Evolutionary conservation across 2,888 invertebrate genomes (phyloP).

Genomic region (Drosophila neotestacea): DNA sequence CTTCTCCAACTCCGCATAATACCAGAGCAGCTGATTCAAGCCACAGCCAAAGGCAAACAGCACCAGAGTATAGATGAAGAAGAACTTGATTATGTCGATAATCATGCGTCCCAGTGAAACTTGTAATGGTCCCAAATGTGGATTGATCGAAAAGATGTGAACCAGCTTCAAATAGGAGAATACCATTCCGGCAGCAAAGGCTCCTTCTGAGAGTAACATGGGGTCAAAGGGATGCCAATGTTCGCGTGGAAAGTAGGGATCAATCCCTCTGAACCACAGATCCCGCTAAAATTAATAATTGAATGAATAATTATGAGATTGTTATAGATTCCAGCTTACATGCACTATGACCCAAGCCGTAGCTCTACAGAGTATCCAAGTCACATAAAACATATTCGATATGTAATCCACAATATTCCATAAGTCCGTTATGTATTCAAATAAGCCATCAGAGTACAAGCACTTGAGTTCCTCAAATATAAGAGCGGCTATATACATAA

Average conservation of each 20-base stretch:
- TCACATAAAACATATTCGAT: constrained; percentile 97
- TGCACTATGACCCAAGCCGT: constrained; percentile 95
- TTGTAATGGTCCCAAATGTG: constrained; percentile 96
- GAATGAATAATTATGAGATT: background rate
- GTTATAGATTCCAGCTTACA: constrained; percentile 87
- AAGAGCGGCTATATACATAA: constrained; percentile 96
- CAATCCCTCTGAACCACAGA: constrained; percentile 88
- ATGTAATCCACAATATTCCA: constrained; percentile 99
- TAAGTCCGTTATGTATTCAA: constrained; percentile 96
- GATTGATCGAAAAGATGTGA: constrained; percentile 98
- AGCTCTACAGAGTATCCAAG: constrained; percentile 95
- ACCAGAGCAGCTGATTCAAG: constrained; percentile 96
- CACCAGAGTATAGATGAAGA: constrained; percentile 96
- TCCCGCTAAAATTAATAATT: constrained; percentile 87
- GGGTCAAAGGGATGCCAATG: constrained; percentile 98
- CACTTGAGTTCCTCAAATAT: constrained; percentile 97
- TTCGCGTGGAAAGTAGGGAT: constrained; percentile 95
- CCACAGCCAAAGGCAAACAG: constrained; percentile 98
- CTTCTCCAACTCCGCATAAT: constrained; percentile 95
- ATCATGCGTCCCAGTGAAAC: constrained; percentile 98
- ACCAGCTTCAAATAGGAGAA: constrained; percentile 97
- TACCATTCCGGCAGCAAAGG: constrained; percentile 98
- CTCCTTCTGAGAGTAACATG: constrained; percentile 95
- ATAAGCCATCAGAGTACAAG: constrained; percentile 94
- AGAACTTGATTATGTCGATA: constrained; percentile 97